A percentile compares a stretch with the other conserved stretches of the same genome.
phyloP scores from a whole-genome alignment of 2,888 invertebrate genomes.

The Thelaira solivaga region DNA sequence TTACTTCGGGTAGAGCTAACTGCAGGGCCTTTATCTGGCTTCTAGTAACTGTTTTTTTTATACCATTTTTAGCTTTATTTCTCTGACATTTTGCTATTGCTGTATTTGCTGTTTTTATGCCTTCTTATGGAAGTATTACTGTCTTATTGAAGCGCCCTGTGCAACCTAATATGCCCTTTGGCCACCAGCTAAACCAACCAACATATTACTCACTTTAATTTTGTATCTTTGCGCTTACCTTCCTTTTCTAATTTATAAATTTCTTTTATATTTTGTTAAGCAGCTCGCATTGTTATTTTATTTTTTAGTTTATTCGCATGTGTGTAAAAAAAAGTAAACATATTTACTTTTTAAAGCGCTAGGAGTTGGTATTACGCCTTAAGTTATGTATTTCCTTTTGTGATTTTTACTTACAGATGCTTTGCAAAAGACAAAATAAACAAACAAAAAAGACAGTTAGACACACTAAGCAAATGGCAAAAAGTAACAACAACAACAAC shows the following conservation, averaged over 20 bases:
- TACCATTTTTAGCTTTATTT: too few relatives aligned
- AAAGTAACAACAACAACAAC: conserved; percentile 1
- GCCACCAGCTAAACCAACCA: too few relatives aligned
- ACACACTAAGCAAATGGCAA: conserved; percentile 2
- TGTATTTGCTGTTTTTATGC: too few relatives aligned
- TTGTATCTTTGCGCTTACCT: not conserved
- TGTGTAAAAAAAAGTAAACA: conserved; percentile 28
- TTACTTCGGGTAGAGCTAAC: too few relatives aligned
- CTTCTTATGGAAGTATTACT: too few relatives aligned
- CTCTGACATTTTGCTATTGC: too few relatives aligned
- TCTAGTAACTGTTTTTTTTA: too few relatives aligned
- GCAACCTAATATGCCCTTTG: too few relatives aligned
- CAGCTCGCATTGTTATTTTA: conserved; percentile 55
- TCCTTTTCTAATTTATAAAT: conserved; percentile 23
- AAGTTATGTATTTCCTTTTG: conserved; percentile 58
- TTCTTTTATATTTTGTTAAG: conserved; percentile 39
- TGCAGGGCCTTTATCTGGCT: too few relatives aligned
- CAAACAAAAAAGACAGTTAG: conserved; percentile 15
- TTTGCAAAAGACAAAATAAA: not conserved
- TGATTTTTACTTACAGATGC: conserved; percentile 46
- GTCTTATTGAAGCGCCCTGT: too few relatives aligned
- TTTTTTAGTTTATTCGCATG: conserved; percentile 44
- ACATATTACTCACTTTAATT: too few relatives aligned
- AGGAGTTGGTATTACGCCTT: conserved; percentile 37
- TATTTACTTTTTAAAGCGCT: conserved; percentile 13